phyloP scores from a whole-genome alignment of 1,140 invertebrate genomes.

The Gonioctena quinquepunctata region DNA sequence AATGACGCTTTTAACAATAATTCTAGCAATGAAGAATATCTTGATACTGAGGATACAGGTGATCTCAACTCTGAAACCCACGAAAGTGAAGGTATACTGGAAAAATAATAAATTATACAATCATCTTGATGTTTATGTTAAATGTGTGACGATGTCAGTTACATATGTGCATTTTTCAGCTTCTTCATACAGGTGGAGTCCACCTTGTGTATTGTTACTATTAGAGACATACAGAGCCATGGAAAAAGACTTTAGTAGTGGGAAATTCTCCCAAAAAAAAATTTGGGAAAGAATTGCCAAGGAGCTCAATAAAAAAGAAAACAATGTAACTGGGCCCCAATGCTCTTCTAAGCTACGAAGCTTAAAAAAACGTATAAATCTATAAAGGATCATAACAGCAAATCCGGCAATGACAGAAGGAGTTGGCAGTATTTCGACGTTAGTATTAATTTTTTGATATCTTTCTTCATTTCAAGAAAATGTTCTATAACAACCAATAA shows the following conservation, averaged over 20 bases:
- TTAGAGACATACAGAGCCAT: constrained; percentile 9
- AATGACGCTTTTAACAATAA: constrained; percentile 3
- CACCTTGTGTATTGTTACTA: constrained; percentile 17
- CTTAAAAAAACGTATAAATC: constrained; percentile 20
- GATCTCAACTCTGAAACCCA: constrained; percentile 15
- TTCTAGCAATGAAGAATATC: constrained; percentile 12
- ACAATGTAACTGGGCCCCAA: constrained; percentile 20
- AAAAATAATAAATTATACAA: constrained; percentile 17
- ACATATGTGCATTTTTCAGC: constrained; percentile 19
- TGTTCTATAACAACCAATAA: constrained; percentile 3
- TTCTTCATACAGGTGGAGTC: constrained; percentile 17
- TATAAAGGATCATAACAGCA: constrained; percentile 24
- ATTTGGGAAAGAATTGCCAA: constrained; percentile 16
- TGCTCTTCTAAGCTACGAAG: constrained; percentile 11
- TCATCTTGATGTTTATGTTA: constrained; percentile 11
- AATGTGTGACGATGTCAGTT: constrained; percentile 11
- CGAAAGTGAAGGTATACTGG: constrained; percentile 13
- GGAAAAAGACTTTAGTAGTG: constrained; percentile 15
- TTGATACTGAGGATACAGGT: constrained; percentile 13
- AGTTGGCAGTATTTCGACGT: constrained; percentile 18
- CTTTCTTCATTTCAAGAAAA: neutral
- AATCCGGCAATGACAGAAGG: constrained; percentile 17
- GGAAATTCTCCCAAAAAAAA: constrained; percentile 8
- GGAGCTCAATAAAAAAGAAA: neutral
- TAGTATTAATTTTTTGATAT: constrained; percentile 14